Evolutionary conservation across 2,888 invertebrate species (phyloP), one percentile per base, ranked within the genome.

Genomic region (Spilarctia lutea): DNA sequence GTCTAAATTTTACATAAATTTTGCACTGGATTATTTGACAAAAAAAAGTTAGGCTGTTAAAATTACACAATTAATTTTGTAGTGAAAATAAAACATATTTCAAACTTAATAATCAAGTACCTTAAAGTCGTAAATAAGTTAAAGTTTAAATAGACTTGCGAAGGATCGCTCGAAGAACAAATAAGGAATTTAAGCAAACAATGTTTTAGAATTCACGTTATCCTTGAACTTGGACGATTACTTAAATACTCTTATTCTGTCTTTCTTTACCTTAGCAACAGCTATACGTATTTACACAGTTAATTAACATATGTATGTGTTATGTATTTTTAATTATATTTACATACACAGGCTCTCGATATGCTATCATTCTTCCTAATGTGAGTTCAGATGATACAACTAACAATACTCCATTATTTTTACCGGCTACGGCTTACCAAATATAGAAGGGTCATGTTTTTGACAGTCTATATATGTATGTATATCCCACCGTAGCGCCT

Each of bases 171-270:
- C 56, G 11, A 13, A 27, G 27, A 27, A 60, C 16, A 60, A 60
- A 27, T 60, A 60, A 60, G 27, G 13, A 27, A 60, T 27, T 60
- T 13, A 27, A 27, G 39, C 70, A 70, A 27, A n/a, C 35, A 70
- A 68, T 63, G 35, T 45, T 60, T 42, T 42, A 52, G 42, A 56
- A 60, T 48, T 52, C 56, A 48, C 45, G n/a, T 27, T 65, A 45
- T 27, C 35, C 68, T 69, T 73, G 65, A 52, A 69, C 68, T 73
- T 73, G 65, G 39, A n/a, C 68, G n/a, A 68, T 42, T 48, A 45
- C 30, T 33, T 20, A 33, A 30, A 60, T 30, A 35, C 33, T 42
- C 33, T n/a, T 10, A n/a, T 2, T 52, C 6, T 18, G 48, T 42
- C 2, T 16, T 13, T 27, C 67, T 18, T 10, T 45, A 18, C 27